Percentiles rank a stretch among this genome's conserved stretches.
Evolutionary conservation across 2,888 invertebrate species (phyloP).

Genomic region (Anaspis maculata): DNA sequence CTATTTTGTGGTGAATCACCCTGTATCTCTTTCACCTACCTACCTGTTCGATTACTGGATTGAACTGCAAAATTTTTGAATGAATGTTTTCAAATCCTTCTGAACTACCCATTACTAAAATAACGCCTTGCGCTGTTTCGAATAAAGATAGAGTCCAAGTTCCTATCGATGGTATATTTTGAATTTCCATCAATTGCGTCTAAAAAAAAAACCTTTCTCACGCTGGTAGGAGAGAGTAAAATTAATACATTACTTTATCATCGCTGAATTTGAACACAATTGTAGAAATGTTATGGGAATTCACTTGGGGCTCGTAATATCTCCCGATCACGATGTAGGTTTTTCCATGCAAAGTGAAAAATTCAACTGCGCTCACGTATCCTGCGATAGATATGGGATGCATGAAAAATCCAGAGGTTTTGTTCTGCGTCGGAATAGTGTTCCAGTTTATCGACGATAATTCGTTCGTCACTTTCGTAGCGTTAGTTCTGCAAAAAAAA

Average conservation of each 20-base stretch:
- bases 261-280: conserved; percentile 26
- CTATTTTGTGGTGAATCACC: too few relatives aligned
- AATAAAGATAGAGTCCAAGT: conserved; percentile 29
- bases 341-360: conserved; percentile 27
- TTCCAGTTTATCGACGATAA: conserved; percentile 29
- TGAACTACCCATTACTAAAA: conserved; percentile 31
- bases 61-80: conserved; percentile 28
- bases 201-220: conserved; percentile 20
- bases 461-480: conserved; percentile 22
- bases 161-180: conserved; percentile 28
- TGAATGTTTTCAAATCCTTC: too few relatives aligned
- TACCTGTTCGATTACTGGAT: conserved; percentile 25
- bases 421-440: conserved; percentile 17
- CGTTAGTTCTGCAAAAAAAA: conserved; percentile 20
- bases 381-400: conserved; percentile 24
- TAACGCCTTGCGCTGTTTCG: conserved; percentile 32
- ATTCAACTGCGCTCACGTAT: conserved; percentile 34
- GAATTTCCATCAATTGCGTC: conserved; percentile 26
- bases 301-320: conserved; percentile 29
- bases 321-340: conserved; percentile 31
- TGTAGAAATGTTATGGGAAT: conserved; percentile 30
- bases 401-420: conserved; percentile 19
- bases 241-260: conserved; percentile 29
- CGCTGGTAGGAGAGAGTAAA: too few relatives aligned
- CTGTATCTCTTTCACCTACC: too few relatives aligned